phyloP scores from a whole-genome alignment of 2,888 invertebrate species.

The Philereme transversata region DNA sequence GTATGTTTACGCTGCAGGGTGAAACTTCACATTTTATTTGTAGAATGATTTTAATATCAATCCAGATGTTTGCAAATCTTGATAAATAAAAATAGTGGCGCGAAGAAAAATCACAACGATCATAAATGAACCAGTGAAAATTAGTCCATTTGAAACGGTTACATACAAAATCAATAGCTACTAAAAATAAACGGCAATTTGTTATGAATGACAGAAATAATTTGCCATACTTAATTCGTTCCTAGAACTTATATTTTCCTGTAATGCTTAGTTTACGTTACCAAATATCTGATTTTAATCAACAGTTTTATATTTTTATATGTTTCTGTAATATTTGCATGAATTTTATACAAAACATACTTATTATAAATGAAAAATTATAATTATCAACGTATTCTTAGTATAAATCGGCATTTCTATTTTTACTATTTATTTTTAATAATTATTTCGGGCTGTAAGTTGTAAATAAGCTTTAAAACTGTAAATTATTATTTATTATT shows the following conservation, averaged over 20 bases:
- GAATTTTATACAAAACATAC: no score
- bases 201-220: background rate
- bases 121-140: slow-evolving; percentile 3
- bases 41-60: slow-evolving; percentile 18
- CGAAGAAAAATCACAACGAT: background rate
- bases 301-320: slow-evolving; percentile 31
- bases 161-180: background rate
- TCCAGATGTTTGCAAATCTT: slow-evolving; percentile 10
- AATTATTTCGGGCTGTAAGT: slow-evolving; percentile 56
- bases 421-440: slow-evolving; percentile 41
- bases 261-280: slow-evolving; percentile 53
- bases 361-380: background rate
- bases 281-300: slow-evolving; percentile 55
- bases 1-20: slow-evolving; percentile 46
- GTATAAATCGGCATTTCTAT: slow-evolving; percentile 35
- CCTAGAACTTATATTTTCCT: slow-evolving; percentile 12
- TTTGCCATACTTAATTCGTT: slow-evolving; percentile 30
- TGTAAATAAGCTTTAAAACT: slow-evolving; percentile 76
- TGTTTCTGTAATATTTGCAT: no score
- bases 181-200: background rate
- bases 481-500: slow-evolving; percentile 81
- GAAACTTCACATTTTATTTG: slow-evolving; percentile 47
- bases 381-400: slow-evolving; percentile 8
- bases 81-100: slow-evolving; percentile 30
- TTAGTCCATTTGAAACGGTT: background rate